These are phyloP conservation scores for Echeneis naucrates DNA, from an alignment of 2,797 vertebrate species.

Conservation along the genomic window DNA sequence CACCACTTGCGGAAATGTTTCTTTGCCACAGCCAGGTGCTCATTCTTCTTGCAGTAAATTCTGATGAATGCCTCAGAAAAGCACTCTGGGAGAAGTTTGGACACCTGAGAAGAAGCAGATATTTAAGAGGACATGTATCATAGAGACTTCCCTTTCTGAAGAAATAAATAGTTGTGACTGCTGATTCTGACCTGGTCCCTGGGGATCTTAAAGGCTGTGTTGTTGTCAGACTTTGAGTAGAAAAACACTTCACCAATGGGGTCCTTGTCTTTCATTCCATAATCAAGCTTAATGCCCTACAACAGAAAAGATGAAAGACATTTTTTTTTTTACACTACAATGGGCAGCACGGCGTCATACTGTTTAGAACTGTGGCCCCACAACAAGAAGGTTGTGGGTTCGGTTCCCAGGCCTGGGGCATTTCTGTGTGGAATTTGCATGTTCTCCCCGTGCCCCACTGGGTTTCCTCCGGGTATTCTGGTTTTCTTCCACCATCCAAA, in stretches of 20 bases:
- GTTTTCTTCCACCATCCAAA: no score
- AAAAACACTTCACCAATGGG: neutral
- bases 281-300: conserved; percentile 1
- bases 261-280: conserved; percentile 2
- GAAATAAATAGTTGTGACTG: neutral
- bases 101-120: conserved; percentile 78
- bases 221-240: neutral
- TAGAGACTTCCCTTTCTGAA: no score
- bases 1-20: fast-evolving
- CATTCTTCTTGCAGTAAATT: conserved; percentile 84
- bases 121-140: neutral
- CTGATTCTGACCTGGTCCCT: neutral
- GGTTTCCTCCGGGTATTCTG: no score
- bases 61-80: conserved; percentile 88
- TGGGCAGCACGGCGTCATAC: no score
- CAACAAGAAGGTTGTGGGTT: no score
- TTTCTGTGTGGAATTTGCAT: no score
- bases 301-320: neutral
- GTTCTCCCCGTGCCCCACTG: no score
- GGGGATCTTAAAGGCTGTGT: fast-evolving
- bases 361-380: no score
- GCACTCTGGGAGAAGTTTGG: conserved; percentile 82
- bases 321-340: neutral
- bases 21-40: fast-evolving
- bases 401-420: no score